phyloP scores from a whole-genome alignment of 2,113 vertebrate genomes.

The Heliornis fulica region DNA sequence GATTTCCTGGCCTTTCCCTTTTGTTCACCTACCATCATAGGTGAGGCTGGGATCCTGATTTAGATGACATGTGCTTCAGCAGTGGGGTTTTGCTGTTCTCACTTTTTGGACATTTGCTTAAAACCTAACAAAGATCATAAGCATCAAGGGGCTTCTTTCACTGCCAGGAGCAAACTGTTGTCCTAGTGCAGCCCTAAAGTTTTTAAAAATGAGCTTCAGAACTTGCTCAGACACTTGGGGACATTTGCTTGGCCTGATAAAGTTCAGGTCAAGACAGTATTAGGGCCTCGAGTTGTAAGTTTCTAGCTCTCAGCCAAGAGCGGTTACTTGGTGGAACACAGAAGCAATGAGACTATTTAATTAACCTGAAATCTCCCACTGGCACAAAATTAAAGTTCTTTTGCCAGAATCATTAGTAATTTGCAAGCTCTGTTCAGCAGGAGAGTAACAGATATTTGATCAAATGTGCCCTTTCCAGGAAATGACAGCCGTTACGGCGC shows the following conservation, averaged over 20 bases:
- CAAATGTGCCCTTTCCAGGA: constrained; percentile 72
- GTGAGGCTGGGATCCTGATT: not conserved
- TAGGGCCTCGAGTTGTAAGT: constrained; percentile 10
- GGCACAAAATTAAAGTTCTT: constrained; percentile 66
- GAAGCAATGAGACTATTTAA: constrained; percentile 62
- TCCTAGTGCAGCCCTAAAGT: not conserved
- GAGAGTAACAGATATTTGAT: constrained; percentile 65
- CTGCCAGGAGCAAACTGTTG: not conserved
- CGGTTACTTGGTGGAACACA: constrained; percentile 48
- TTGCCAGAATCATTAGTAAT: constrained; percentile 75
- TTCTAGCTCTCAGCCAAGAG: constrained; percentile 58
- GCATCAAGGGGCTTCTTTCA: not conserved
- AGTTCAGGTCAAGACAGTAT: not conserved
- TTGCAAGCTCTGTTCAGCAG: constrained; percentile 68
- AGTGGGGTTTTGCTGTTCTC: not conserved
- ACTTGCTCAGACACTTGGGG: not conserved
- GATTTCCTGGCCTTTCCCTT: not conserved
- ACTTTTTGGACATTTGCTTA: not conserved
- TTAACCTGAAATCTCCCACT: constrained; percentile 76
- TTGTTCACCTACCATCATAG: not conserved
- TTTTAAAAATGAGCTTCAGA: not conserved
- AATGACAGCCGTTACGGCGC: constrained; percentile 53
- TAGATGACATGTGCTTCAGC: not conserved
- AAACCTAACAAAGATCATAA: not conserved
- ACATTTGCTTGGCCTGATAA: not conserved